phyloP scores from a whole-genome alignment of 2,797 vertebrate species.

The Danio kyathit region DNA sequence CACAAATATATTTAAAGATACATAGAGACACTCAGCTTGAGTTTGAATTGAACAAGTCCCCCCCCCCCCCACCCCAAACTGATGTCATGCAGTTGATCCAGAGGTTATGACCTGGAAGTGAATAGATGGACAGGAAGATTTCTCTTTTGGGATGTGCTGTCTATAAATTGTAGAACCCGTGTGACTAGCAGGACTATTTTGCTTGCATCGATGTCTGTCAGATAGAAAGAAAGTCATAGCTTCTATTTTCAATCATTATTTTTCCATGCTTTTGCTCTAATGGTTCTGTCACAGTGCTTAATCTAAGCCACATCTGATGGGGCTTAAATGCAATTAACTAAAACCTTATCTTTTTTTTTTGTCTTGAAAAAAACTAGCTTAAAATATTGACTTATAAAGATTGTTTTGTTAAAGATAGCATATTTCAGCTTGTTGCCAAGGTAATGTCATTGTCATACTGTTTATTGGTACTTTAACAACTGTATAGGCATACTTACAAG shows the following conservation, averaged over 20 bases:
- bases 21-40: background rate
- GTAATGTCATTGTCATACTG: background rate
- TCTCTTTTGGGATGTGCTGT: conserved; percentile 23
- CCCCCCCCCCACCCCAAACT: too few species aligned
- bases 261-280: background rate
- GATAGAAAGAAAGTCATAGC: background rate
- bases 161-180: background rate
- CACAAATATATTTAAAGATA: background rate
- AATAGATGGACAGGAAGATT: conserved; percentile 10
- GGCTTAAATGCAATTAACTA: background rate
- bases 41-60: background rate
- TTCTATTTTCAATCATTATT: background rate
- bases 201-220: conserved; percentile 1
- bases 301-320: conserved; percentile 10
- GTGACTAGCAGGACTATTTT: conserved; percentile 1
- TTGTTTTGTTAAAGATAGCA: background rate
- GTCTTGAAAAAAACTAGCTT: background rate
- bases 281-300: background rate
- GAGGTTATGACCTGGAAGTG: conserved; percentile 12
- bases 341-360: background rate
- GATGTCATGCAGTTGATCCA: background rate
- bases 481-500: background rate
- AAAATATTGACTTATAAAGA: too few species aligned
- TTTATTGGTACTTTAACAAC: background rate
- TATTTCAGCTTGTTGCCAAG: background rate